These are phyloP conservation scores for Onthophagus sagittarius DNA, from an alignment of 2,888 invertebrate genomes.

Conservation along the genomic window DNA sequence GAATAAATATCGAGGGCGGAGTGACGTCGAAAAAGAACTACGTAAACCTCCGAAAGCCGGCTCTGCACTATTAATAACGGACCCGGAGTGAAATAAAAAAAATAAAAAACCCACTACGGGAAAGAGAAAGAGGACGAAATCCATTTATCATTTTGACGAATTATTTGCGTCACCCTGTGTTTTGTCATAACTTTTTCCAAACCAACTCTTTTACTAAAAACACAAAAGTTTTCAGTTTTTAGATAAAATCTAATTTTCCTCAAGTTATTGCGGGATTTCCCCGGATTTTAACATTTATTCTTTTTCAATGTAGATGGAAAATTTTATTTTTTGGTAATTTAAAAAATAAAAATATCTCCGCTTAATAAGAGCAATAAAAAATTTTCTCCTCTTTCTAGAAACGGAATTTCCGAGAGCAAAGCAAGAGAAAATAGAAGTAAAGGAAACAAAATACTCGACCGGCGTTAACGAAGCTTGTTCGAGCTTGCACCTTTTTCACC, in stretches of 20 bases:
- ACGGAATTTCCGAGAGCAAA: neutral
- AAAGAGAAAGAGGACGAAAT: neutral
- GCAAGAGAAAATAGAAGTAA: neutral
- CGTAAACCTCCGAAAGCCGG: neutral
- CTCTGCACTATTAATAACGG: neutral
- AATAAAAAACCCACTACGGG: neutral
- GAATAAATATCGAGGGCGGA: neutral
- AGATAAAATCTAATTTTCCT: no score
- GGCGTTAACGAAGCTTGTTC: neutral
- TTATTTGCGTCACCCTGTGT: neutral
- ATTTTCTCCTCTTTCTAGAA: neutral
- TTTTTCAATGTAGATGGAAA: no score
- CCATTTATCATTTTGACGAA: neutral
- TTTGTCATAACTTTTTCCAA: neutral
- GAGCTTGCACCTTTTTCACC: neutral
- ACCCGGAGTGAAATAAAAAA: neutral
- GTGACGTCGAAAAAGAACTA: neutral
- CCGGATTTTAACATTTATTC: no score
- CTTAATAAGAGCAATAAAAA: neutral
- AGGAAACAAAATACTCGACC: neutral
- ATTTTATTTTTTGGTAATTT: no score
- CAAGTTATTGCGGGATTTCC: no score
- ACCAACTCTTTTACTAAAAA: neutral
- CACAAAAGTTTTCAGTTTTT: no score
- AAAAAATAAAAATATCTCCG: no score